Evolutionary conservation across 2,888 invertebrate genomes (phyloP).

Genomic region (Spialia ferax): DNA sequence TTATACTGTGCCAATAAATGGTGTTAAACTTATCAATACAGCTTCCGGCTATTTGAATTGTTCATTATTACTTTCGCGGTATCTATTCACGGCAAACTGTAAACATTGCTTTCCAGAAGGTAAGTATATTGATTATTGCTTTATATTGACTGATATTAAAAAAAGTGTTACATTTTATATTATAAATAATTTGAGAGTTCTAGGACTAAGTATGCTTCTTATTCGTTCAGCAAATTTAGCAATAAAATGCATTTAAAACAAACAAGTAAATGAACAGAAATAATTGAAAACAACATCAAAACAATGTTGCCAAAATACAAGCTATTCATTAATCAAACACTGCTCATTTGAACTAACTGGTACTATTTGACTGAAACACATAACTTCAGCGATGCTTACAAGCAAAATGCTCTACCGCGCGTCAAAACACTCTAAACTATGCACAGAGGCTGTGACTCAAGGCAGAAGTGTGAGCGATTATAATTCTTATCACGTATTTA

Average conservation of each 20-base stretch:
- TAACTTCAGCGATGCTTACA: constrained; percentile 17
- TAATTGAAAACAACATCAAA: too few species aligned
- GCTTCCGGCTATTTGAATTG: constrained; percentile 35
- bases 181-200: not conserved
- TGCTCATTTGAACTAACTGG: not conserved
- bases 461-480: not conserved
- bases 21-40: constrained; percentile 18
- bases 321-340: not conserved
- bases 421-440: constrained; percentile 19
- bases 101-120: not conserved
- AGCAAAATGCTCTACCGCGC: constrained; percentile 11
- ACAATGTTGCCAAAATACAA: not conserved
- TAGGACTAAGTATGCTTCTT: not conserved
- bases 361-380: constrained; percentile 6
- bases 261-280: too few species aligned
- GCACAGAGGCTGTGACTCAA: not conserved
- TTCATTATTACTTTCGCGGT: constrained; percentile 26
- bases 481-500: not conserved
- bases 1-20: constrained; percentile 29
- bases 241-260: too few species aligned
- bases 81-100: not conserved
- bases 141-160: not conserved
- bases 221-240: too few species aligned
- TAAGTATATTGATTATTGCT: not conserved
- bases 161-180: too few species aligned